These are phyloP conservation scores for Cheilosia soror DNA, from an alignment of 2,888 invertebrate genomes.

Conservation along the genomic window DNA sequence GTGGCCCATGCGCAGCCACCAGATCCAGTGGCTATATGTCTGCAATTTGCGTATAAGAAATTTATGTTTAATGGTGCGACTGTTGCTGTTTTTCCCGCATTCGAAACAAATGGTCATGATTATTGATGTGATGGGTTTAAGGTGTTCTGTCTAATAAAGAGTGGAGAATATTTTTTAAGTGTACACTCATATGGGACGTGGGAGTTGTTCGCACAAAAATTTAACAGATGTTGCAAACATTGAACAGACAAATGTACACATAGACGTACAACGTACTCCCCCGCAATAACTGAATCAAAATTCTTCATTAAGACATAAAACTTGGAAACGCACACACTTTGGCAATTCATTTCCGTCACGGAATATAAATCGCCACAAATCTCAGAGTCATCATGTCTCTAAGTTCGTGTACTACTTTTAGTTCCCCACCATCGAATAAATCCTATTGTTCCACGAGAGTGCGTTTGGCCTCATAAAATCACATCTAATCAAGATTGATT, in stretches of 20 bases:
- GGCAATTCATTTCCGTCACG: constrained; percentile 71
- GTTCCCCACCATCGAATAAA: constrained; percentile 15
- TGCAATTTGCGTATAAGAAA: constrained; percentile 58
- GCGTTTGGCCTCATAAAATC: constrained; percentile 79
- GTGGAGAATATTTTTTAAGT: constrained; percentile 46
- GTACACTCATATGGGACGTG: neutral
- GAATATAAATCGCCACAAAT: constrained; percentile 68
- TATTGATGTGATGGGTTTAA: constrained; percentile 60
- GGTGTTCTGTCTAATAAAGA: constrained; percentile 57
- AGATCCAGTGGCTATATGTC: constrained; percentile 32
- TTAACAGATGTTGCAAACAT: constrained; percentile 58
- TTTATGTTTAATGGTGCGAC: constrained; percentile 54
- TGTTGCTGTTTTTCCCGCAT: constrained; percentile 51
- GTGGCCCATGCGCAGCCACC: constrained; percentile 29
- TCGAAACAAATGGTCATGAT: constrained; percentile 51
- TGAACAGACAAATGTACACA: neutral
- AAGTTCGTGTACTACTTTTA: constrained; percentile 6
- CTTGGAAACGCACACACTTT: constrained; percentile 48
- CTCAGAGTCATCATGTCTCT: constrained; percentile 53
- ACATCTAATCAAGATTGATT: constrained; percentile 84
- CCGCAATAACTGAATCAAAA: constrained; percentile 56
- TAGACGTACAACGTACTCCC: constrained; percentile 15
- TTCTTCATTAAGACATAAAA: constrained; percentile 65
- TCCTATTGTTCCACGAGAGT: constrained; percentile 33
- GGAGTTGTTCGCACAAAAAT: constrained; percentile 19